These are phyloP conservation scores for Aplysia californica DNA, from an alignment of 1,140 invertebrate genomes.

Conservation along the genomic window DNA sequence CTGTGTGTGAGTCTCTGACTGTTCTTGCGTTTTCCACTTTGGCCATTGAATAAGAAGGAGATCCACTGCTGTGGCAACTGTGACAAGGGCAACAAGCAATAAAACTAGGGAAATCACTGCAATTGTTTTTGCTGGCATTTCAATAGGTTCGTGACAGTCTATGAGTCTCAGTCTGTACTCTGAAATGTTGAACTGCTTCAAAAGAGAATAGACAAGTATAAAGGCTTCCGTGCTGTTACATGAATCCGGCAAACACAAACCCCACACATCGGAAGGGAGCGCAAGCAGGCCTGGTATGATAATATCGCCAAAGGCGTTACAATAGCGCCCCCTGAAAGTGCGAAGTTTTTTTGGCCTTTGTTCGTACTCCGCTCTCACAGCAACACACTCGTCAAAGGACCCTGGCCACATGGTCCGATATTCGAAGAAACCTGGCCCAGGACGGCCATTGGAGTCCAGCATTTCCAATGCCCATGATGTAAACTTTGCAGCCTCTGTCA, in stretches of 20 bases:
- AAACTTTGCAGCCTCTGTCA: too few relatives aligned
- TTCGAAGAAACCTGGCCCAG: too few relatives aligned
- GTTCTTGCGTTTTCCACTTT: background rate
- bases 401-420: too few relatives aligned
- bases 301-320: too few relatives aligned
- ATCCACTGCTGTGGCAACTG: background rate
- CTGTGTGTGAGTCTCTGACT: too few relatives aligned
- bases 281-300: too few relatives aligned
- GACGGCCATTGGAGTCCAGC: too few relatives aligned
- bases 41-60: background rate
- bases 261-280: conserved; percentile 81
- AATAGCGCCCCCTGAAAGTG: too few relatives aligned
- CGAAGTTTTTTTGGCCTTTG: too few relatives aligned
- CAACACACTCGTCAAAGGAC: too few relatives aligned
- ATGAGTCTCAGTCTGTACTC: background rate
- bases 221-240: background rate
- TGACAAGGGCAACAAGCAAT: background rate
- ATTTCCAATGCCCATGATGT: too few relatives aligned
- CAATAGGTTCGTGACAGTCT: background rate
- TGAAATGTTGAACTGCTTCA: background rate
- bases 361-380: too few relatives aligned
- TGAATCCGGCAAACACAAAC: background rate
- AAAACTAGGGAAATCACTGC: background rate
- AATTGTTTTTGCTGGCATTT: background rate
- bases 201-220: background rate